These are phyloP conservation scores for Leptosomus discolor DNA, from an alignment of 2,113 vertebrate species.

Conservation along the genomic window DNA sequence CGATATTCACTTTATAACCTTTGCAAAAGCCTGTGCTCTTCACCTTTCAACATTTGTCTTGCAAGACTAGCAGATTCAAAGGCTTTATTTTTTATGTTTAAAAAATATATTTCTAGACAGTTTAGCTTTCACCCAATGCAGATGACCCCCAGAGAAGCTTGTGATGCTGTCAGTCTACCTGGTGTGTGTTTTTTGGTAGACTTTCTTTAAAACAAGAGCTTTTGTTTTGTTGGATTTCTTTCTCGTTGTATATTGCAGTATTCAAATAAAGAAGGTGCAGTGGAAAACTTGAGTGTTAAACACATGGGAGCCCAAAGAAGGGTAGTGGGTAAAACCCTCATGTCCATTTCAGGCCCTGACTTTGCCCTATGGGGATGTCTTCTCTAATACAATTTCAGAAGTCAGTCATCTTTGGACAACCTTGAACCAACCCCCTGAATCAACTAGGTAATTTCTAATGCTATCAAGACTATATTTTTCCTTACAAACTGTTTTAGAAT, in stretches of 20 bases:
- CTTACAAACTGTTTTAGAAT: not conserved
- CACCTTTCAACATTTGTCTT: not conserved
- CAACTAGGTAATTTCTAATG: not conserved
- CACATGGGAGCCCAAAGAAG: not conserved
- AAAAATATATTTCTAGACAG: not conserved
- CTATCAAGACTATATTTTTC: not conserved
- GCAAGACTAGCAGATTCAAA: not conserved
- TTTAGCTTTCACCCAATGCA: not conserved
- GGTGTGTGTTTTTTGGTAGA: not conserved
- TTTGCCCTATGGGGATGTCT: not conserved
- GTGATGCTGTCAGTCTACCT: not conserved
- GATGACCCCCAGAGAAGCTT: not conserved
- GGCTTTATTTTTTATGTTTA: not conserved
- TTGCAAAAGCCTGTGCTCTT: not conserved
- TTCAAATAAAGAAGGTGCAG: not conserved
- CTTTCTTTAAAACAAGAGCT: not conserved
- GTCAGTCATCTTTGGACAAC: not conserved
- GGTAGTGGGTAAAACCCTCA: not conserved
- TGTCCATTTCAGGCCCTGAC: not conserved
- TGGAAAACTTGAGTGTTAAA: not conserved
- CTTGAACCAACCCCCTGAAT: not conserved
- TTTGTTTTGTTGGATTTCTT: not conserved
- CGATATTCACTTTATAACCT: not conserved
- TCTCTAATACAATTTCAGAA: not conserved
- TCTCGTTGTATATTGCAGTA: not conserved